phyloP scores from a whole-genome alignment of 2,113 vertebrate species.

The Urocitellus parryii region DNA sequence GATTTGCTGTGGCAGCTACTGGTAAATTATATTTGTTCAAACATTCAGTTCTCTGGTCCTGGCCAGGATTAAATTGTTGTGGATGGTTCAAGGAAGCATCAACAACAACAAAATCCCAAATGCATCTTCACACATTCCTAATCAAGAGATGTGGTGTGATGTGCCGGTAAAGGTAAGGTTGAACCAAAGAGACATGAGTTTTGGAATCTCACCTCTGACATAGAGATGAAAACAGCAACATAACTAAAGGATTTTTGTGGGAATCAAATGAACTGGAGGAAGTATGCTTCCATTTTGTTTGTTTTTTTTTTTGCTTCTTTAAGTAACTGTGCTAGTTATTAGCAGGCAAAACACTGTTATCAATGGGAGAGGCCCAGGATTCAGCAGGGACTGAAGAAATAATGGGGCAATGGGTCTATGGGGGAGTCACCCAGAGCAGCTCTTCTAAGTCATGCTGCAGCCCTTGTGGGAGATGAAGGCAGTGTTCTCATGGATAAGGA shows the following conservation, averaged over 20 bases:
- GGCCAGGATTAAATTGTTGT: neutral
- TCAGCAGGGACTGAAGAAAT: neutral
- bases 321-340: neutral
- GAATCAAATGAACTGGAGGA: neutral
- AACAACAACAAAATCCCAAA: neutral
- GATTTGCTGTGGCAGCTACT: conserved; percentile 74
- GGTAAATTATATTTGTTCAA: conserved; percentile 57
- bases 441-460: neutral
- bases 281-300: neutral
- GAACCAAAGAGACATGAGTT: neutral
- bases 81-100: neutral
- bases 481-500: conserved; percentile 52
- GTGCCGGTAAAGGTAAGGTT: neutral
- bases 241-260: neutral
- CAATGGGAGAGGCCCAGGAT: neutral
- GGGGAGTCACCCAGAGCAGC: neutral
- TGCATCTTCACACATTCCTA: neutral
- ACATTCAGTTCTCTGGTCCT: conserved; percentile 8
- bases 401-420: neutral
- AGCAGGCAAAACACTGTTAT: neutral
- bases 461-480: conserved; percentile 35
- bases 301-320: conserved; percentile 4
- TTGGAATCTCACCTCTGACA: neutral
- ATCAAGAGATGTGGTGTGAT: neutral
- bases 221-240: neutral